Conservation (phyloP, 2,113 vertebrate genomes). For the Gnathonemus echidnorhynchus region DNA sequence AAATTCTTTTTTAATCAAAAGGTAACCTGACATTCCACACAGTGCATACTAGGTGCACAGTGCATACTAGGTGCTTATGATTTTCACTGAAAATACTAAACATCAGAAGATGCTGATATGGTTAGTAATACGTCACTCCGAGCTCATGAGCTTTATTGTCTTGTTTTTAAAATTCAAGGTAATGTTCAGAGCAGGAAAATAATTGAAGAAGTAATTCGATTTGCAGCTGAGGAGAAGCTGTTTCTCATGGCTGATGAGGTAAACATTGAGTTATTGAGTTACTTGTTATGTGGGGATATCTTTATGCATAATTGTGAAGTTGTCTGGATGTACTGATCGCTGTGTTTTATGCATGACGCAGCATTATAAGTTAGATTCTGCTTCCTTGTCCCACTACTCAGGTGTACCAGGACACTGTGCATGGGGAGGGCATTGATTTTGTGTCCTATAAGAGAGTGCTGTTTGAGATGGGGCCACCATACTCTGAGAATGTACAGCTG, state of each 20-base stretch:
- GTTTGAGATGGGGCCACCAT: slow-evolving; percentile 55
- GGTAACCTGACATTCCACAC: not conserved
- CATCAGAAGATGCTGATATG: not conserved
- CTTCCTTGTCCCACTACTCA: slow-evolving; percentile 24
- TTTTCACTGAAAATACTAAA: not conserved
- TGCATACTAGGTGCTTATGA: not conserved
- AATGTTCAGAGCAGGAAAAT: slow-evolving; percentile 70
- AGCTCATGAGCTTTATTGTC: not conserved
- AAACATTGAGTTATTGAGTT: not conserved
- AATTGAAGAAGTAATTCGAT: slow-evolving; percentile 71
- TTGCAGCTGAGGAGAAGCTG: slow-evolving; percentile 68
- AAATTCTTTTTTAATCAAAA: not conserved
- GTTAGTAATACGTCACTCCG: not conserved
- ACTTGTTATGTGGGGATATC: not conserved
- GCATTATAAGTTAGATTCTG: not conserved
- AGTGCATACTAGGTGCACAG: not conserved
- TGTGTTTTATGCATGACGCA: not conserved
- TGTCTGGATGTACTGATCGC: not conserved
- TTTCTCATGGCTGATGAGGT: slow-evolving; percentile 63
- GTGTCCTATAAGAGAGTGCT: slow-evolving; percentile 65
- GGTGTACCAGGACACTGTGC: slow-evolving; percentile 61
- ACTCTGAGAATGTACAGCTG: slow-evolving; percentile 53
- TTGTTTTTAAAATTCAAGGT: slow-evolving; percentile 21
- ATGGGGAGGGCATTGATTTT: slow-evolving; percentile 43
- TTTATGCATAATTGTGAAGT: not conserved